Percentiles rank a stretch among this genome's conserved stretches.
Conservation (phyloP, 2,888 invertebrate genomes). For the Tipula vernalis region DNA sequence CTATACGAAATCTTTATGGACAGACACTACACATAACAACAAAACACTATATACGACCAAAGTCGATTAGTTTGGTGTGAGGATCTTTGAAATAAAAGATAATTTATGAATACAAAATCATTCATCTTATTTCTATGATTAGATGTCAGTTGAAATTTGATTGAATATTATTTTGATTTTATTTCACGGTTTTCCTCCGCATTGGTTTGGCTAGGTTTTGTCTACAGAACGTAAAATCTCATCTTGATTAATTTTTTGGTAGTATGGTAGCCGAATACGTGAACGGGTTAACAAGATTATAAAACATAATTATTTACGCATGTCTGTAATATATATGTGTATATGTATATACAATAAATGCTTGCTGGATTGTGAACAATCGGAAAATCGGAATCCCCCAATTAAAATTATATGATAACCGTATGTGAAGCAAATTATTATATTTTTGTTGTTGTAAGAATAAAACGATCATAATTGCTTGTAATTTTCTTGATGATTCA, state of each 20-base stretch:
- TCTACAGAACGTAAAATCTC: neutral
- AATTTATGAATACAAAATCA: neutral
- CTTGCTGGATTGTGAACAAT: neutral
- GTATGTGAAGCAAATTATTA: neutral
- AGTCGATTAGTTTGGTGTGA: neutral
- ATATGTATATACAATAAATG: too few relatives aligned
- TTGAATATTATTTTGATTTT: neutral
- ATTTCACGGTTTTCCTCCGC: neutral
- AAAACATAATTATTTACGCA: neutral
- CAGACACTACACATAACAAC: neutral
- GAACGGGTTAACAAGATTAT: neutral
- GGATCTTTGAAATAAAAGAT: neutral
- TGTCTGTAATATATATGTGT: neutral
- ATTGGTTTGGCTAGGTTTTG: neutral
- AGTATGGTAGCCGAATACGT: neutral
- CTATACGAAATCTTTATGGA: neutral
- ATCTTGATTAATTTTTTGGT: neutral
- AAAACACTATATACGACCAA: neutral
- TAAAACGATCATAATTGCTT: neutral
- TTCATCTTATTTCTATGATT: neutral
- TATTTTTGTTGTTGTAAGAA: too few relatives aligned
- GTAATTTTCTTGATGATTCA: neutral
- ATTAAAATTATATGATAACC: neutral
- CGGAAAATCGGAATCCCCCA: neutral
- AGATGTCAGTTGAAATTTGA: neutral